Evolutionary conservation across 2,888 invertebrate genomes (phyloP), one percentile per base, ranked within the genome.

Genomic region (Steinernema hermaphroditum): DNA sequence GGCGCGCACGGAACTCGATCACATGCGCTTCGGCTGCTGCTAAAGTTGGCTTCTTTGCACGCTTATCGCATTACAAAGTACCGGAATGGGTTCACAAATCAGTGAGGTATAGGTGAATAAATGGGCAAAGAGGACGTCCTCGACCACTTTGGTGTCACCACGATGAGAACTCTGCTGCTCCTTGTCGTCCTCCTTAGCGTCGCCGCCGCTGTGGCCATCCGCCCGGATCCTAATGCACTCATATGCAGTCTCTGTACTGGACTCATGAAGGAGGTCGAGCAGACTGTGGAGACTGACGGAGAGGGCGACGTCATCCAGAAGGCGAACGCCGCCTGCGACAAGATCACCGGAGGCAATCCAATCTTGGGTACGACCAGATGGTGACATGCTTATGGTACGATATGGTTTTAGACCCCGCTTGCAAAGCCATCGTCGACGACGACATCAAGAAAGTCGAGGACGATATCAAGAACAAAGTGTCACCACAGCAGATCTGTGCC

Each of bases 371-470:
- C 6, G 46, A 12, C 9, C 9, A 43, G 43, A 12, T 8, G 43
- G 14, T 43, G 43, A 43, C 43, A 37, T 12, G 37, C 4, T 37
- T 37, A 37, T 37, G 12, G 8, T n/a, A 46, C 16, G 6, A 19
- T 46, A 9, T 16, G 16, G 4, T 19, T 16, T 9, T 46, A 46
- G 46, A 46, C 16, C 46, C 46, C 22, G n/a, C 22, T 16, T 46
- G 46, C 46, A 46, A 46, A 16, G 16, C 46, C 46, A 46, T 46
- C 22, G 46, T 46, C 8, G 46, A 46, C 46, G 6, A 4, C 22
- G 46, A 46, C n/a, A 46, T 46, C n/a, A 19, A 46, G n/a, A 46
- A 46, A 16, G 46, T 46, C 46, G 46, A 46, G 46, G 46, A 46
- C 6, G 46, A 46, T 19, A 46, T 46, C 46, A 46, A 46, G 46